A percentile compares a stretch with the other conserved stretches of the same genome.
Evolutionary conservation across 1,140 invertebrate genomes (phyloP).

Genomic region (Microvelia longipes): DNA sequence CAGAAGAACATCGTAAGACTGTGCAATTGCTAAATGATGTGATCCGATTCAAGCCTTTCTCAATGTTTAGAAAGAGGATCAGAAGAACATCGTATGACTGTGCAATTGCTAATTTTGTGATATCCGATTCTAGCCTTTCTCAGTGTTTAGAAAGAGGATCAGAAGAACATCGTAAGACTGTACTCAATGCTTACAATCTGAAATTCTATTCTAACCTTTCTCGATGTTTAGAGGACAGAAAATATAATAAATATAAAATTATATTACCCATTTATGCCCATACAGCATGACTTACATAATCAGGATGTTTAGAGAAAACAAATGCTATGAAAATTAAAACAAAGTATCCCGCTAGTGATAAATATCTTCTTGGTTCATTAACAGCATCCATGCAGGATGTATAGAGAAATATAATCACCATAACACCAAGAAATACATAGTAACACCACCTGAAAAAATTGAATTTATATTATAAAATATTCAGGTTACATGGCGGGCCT

Average conservation of each 20-base stretch:
- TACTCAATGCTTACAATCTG: no score
- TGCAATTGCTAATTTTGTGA: no score
- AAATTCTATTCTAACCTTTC: no score
- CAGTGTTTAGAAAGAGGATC: slow-evolving; percentile 2
- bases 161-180: slow-evolving; percentile 2
- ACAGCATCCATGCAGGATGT: slow-evolving; percentile 47
- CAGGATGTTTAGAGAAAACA: slow-evolving; percentile 42
- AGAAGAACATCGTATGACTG: no score
- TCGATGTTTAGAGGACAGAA: slow-evolving; percentile 5
- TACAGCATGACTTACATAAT: slow-evolving; percentile 28
- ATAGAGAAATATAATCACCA: slow-evolving; percentile 29
- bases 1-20: no score
- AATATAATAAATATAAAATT: not conserved
- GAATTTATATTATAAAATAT: not conserved
- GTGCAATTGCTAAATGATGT: no score
- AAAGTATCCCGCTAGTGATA: slow-evolving; percentile 45
- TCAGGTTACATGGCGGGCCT: not conserved
- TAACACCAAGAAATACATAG: not conserved
- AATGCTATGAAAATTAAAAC: slow-evolving; percentile 32
- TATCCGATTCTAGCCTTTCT: not conserved
- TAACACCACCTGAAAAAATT: not conserved
- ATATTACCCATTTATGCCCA: slow-evolving; percentile 8
- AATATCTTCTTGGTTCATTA: slow-evolving; percentile 41
- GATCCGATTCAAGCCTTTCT: no score
- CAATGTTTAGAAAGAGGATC: no score